Base-by-base conservation (phyloP, 30 jellyfish, hydroid and myxozoan genomes). In the Morbakka virulenta region DNA sequence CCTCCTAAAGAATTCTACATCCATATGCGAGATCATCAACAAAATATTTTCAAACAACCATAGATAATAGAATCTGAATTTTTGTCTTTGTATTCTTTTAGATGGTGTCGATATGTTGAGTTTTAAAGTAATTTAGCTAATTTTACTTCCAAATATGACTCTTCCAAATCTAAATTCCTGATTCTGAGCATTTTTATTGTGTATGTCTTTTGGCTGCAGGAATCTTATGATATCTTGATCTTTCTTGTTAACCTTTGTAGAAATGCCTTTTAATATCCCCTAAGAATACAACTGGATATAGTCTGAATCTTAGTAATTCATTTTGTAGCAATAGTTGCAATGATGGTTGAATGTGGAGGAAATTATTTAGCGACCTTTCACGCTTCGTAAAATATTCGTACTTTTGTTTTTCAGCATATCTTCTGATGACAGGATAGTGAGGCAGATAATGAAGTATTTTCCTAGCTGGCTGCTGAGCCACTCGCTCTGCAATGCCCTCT, bases 401-500 rank as follows among this genome's bases (percentile, higher is more conserved):
- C 17, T 72, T 73, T 73, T 14, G 85, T 73, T 50, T 77, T 25
- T 50, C 86, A 14, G 53, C 67, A 4, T 49, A 74, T 23, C 28
- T 23, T 35, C 76, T 13, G 47, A 66, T 33, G 1, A 79, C 86
- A 35, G 85, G 69, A 25, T 66, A 85, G 32, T 79, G 90, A 26
- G 90, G 90, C 33, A 79, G 3, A 52, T 79, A 50, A 29, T 29
- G 62, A 11, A 52, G 64, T 4, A 35, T 9, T 26, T 72, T 21
- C 11, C 80, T 48, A 22, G 48, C 49, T 35, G 74, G 50, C 23
- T 35, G 23, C 26, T 9, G 30, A 24, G 33, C 47, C 22, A 52
- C 86, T 9, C 61, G 62, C 86, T 74, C 82, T 6, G 53, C 80
- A 33, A 74, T 53, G 3, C 86, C 84, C 20, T 47, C 84, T 72